Base-by-base conservation (phyloP, 2,888 invertebrate species). In the Romanomermis culicivorax region DNA sequence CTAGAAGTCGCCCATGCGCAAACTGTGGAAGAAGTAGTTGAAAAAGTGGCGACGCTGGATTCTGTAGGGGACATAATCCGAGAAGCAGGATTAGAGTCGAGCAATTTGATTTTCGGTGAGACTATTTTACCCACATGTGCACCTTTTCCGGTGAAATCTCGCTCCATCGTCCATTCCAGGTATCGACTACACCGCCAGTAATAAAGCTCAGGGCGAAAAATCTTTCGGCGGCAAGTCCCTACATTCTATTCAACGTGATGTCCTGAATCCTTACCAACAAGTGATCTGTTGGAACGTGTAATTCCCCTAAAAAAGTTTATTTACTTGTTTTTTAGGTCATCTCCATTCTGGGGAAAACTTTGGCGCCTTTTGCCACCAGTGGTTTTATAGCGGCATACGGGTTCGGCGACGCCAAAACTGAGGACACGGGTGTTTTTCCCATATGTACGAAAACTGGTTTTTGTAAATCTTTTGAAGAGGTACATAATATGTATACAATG, bases 131-230 rank as follows among this genome's bases (percentile, higher is more conserved):
- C n/a, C n/a, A n/a, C n/a, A n/a, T n/a, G n/a, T n/a, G n/a, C n/a
- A n/a, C n/a, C n/a, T n/a, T n/a, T n/a, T n/a, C n/a, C n/a, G n/a
- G n/a, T n/a, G n/a, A n/a, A n/a, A n/a, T n/a, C n/a, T n/a, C n/a
- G n/a, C n/a, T n/a, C n/a, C n/a, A n/a, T n/a, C 17, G 17, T 11
- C 17, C 17, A 7, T 36, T 36, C 36, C 7, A 36, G 65, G 66
- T 1, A 68, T 75, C 42, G 75, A 75, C 63, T 75, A 75, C 64
- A 74, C 74, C 4, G 75, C 75, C 7, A 71, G 71, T 59, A 75
- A 75, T 61, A 75, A 75, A 60, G 75, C 74, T 69, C 75, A 75
- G 60, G 75, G 75, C 29, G 62, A 72, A 50, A 70, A 71, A 56
- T 72, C 70, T 4, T 75, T 75, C 61, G 64, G 62, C 42, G 71